Percentiles rank a stretch among this genome's conserved stretches.
These are phyloP conservation scores for Oriolus oriolus DNA, from an alignment of 2,113 vertebrate genomes.

Conservation along the genomic window DNA sequence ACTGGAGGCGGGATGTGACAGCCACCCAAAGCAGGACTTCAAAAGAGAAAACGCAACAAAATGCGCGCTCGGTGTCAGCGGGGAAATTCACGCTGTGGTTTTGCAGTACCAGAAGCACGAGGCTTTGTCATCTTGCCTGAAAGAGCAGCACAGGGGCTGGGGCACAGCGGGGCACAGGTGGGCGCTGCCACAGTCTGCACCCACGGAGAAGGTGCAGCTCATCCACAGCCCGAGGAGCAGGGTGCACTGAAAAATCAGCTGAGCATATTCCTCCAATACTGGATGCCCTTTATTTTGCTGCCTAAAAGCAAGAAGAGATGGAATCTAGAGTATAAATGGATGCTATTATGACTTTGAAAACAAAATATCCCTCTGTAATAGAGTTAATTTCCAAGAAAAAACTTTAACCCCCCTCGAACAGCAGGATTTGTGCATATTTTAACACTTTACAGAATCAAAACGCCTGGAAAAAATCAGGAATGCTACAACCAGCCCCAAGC, in stretches of 20 bases:
- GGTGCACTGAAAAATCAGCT: neutral
- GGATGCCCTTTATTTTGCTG: neutral
- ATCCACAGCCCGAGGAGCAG: accelerated
- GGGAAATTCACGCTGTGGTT: neutral
- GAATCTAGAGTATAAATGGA: neutral
- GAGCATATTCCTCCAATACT: neutral
- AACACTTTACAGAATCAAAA: neutral
- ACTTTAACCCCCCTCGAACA: neutral
- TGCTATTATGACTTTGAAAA: neutral
- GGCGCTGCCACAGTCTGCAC: neutral
- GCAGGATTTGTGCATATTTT: neutral
- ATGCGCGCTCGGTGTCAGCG: accelerated
- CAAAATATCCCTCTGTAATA: neutral
- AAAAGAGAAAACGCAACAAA: neutral
- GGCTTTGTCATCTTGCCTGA: neutral
- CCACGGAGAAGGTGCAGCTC: neutral
- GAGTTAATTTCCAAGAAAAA: neutral
- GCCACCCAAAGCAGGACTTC: neutral
- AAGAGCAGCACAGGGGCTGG: neutral
- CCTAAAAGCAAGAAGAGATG: neutral
- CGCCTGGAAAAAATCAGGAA: neutral
- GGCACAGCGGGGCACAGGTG: neutral
- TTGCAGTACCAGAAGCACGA: neutral
- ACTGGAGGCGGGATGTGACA: neutral
- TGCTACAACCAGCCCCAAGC: neutral